Evolutionary conservation across 1,140 invertebrate species (phyloP), one percentile per base, ranked within the genome.

Genomic region (Plodia interpunctella): DNA sequence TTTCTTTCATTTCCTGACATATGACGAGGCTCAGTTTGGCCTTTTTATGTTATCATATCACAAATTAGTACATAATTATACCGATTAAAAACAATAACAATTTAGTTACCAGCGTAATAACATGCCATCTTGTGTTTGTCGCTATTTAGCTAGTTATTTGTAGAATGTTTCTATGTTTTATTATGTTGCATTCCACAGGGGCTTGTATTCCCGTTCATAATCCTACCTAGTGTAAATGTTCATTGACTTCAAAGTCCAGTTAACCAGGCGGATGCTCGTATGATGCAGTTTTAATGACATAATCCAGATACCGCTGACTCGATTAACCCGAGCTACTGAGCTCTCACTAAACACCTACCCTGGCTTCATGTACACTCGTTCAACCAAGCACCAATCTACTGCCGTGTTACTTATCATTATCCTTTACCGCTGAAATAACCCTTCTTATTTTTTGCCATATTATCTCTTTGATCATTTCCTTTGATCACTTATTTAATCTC

Each of bases 211-310:
- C 9, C 66, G 74, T 75, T 61, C 68, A 44, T 15, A 44, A 5
- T 44, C 15, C 38, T 2, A 44, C n/a, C 38, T n/a, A 44, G 38
- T 44, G 69, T 49, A 64, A 62, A 55, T 61, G 62, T 66, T 58
- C 63, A 30, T 65, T 60, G 67, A 70, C 63, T 77, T 67, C 58
- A 63, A 71, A 82, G 79, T 85, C 73, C 79, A 84, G 82, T 87
- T 84, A 86, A 59, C 63, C 56, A 60, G 74, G 60, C 69, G 70
- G 72, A 77, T 70, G 74, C 74, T 73, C 74, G 72, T 76, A 64
- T 82, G 76, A 85, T 83, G 82, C 80, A 83, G 75, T 80, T 86
- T 86, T 86, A 84, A 87, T 87, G 83, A 80, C 75, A 83, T 81
- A 84, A 85, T 86, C 69, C 74, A 71, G 74, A 83, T 84, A 87